phyloP scores from a whole-genome alignment of 1,140 invertebrate species.

The Aethina tumida region DNA sequence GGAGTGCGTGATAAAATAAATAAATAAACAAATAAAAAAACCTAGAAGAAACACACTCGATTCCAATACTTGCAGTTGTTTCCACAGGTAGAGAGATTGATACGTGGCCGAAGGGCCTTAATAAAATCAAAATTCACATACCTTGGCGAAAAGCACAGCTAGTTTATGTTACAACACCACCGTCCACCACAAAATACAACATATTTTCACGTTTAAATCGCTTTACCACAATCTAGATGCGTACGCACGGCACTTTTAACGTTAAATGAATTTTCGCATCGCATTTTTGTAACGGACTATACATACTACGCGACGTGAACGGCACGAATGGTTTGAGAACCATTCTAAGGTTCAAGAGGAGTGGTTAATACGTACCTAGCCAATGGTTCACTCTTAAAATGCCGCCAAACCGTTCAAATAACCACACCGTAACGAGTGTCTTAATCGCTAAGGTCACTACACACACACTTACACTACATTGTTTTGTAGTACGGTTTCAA shows the following conservation, averaged over 20 bases:
- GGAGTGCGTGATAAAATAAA: conserved; percentile 8
- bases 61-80: too few relatives aligned
- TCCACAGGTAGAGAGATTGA: conserved; percentile 15
- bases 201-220: conserved; percentile 16
- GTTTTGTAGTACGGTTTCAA: too few relatives aligned
- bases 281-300: conserved; percentile 20
- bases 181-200: conserved; percentile 9
- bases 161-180: conserved; percentile 15
- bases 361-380: conserved; percentile 9
- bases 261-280: conserved; percentile 14
- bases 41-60: conserved; percentile 3
- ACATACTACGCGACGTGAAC: conserved; percentile 18
- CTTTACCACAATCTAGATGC: conserved; percentile 12
- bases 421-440: too few relatives aligned
- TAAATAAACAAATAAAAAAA: conserved; percentile 16
- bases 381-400: too few relatives aligned
- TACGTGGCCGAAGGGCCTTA: conserved; percentile 19
- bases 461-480: too few relatives aligned
- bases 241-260: conserved; percentile 13
- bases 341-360: conserved; percentile 18
- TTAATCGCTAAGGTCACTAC: too few relatives aligned
- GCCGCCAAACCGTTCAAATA: too few relatives aligned
- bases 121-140: conserved; percentile 10
- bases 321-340: conserved; percentile 21
- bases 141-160: conserved; percentile 11